Evolutionary conservation across 2,888 invertebrate species (phyloP).

Genomic region (Masnerella sp.): DNA sequence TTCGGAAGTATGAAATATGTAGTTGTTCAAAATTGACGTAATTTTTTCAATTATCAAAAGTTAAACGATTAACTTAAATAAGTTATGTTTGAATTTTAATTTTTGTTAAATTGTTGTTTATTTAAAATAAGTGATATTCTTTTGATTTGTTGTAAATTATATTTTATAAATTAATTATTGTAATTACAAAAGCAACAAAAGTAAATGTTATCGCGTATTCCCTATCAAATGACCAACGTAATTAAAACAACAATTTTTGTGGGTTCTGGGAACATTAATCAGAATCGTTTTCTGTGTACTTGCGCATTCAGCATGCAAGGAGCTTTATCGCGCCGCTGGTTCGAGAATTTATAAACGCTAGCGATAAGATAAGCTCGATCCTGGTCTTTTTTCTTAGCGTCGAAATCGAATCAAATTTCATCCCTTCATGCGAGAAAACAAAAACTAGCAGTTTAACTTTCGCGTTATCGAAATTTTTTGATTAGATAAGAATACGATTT

Average conservation of each 20-base stretch:
- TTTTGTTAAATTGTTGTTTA: no score
- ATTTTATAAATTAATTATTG: no score
- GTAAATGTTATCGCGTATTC: constrained; percentile 23
- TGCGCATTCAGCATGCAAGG: constrained; percentile 50
- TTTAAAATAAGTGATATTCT: no score
- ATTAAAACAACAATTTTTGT: constrained; percentile 52
- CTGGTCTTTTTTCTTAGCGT: constrained; percentile 38
- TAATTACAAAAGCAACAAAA: background rate
- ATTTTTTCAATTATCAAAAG: no score
- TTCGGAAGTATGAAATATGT: no score
- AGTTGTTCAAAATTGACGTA: no score
- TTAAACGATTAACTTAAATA: no score
- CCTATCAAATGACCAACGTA: constrained; percentile 39
- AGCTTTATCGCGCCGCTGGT: constrained; percentile 58
- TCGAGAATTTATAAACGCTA: constrained; percentile 61
- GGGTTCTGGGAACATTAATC: constrained; percentile 51
- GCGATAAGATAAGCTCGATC: constrained; percentile 62
- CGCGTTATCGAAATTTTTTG: no score
- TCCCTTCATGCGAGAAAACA: constrained; percentile 27
- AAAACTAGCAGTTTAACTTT: constrained; percentile 3
- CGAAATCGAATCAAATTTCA: constrained; percentile 54
- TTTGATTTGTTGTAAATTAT: no score
- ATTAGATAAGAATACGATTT: no score
- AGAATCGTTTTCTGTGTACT: constrained; percentile 45
- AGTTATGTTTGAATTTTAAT: no score